Evolutionary conservation across 2,888 invertebrate genomes (phyloP).

Genomic region (Pachliopta kotzebuea): DNA sequence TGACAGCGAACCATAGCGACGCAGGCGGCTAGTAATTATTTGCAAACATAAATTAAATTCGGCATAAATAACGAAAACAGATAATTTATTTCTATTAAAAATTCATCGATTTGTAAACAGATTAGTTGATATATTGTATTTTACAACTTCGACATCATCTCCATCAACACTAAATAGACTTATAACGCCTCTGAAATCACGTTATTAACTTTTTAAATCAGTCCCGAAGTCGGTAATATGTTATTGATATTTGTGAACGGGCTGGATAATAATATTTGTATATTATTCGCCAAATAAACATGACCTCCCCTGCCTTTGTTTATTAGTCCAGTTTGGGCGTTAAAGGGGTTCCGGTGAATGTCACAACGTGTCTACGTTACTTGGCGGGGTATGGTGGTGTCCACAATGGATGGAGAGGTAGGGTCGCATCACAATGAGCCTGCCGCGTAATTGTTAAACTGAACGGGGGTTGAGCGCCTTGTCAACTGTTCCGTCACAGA

Average conservation of each 20-base stretch:
- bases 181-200: slow-evolving; percentile 53
- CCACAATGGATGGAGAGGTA: slow-evolving; percentile 74
- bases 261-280: slow-evolving; percentile 79
- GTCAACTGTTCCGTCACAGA: slow-evolving; percentile 74
- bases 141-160: slow-evolving; percentile 12
- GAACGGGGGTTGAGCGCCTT: slow-evolving; percentile 75
- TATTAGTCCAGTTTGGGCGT: slow-evolving; percentile 15
- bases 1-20: slow-evolving; percentile 15
- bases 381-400: slow-evolving; percentile 58
- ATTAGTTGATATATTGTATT: slow-evolving; percentile 27
- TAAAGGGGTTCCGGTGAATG: slow-evolving; percentile 40
- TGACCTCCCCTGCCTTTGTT: slow-evolving; percentile 47
- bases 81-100: slow-evolving; percentile 26
- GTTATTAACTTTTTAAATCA: slow-evolving; percentile 78
- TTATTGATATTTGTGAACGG: slow-evolving; percentile 79
- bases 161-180: slow-evolving; percentile 51
- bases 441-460: slow-evolving; percentile 78
- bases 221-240: slow-evolving; percentile 72
- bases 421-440: slow-evolving; percentile 73
- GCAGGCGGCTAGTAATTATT: slow-evolving; percentile 24
- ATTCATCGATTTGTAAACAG: slow-evolving; percentile 27
- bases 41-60: slow-evolving; percentile 25
- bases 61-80: slow-evolving; percentile 26
- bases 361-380: slow-evolving; percentile 41
- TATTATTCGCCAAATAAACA: slow-evolving; percentile 51